A percentile compares a stretch with the other conserved stretches of the same genome.
phyloP scores from a whole-genome alignment of 2,888 invertebrate genomes.

The Brachylomia viminalis region DNA sequence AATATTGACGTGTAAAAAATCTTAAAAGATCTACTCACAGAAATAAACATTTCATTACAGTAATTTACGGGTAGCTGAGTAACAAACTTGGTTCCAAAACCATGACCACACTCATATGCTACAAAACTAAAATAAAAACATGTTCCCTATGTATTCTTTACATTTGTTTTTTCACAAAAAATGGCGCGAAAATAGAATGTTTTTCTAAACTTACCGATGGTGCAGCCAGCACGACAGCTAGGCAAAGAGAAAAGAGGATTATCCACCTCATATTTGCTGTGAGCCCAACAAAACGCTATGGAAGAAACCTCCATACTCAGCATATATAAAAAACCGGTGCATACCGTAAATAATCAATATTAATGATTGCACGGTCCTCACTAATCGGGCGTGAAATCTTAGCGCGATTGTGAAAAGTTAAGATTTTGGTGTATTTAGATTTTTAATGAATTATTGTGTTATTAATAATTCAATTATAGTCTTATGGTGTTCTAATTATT shows the following conservation, averaged over 20 bases:
- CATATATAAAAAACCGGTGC: slow-evolving; percentile 61
- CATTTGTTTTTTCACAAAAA: not conserved
- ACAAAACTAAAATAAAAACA: not conserved
- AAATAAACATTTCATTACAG: too few relatives aligned
- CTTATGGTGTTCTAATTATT: slow-evolving; percentile 37
- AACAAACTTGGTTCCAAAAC: not conserved
- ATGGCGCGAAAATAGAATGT: not conserved
- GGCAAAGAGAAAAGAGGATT: slow-evolving; percentile 64
- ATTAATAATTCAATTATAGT: slow-evolving; percentile 43
- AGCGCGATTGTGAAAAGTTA: slow-evolving; percentile 31
- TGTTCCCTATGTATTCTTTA: not conserved
- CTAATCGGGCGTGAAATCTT: slow-evolving; percentile 69
- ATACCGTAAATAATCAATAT: slow-evolving; percentile 69
- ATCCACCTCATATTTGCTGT: slow-evolving; percentile 68
- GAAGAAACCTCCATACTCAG: slow-evolving; percentile 18
- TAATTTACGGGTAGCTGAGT: too few relatives aligned
- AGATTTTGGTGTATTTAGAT: slow-evolving; percentile 25
- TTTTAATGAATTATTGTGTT: slow-evolving; percentile 46
- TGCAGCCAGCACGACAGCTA: slow-evolving; percentile 58
- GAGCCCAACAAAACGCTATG: slow-evolving; percentile 48
- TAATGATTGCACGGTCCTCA: slow-evolving; percentile 66
- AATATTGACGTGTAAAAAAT: too few relatives aligned
- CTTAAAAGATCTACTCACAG: too few relatives aligned
- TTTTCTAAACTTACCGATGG: slow-evolving; percentile 53
- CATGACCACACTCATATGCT: not conserved